Percentiles rank a stretch among this genome's conserved stretches.
Conservation (phyloP, 2,113 vertebrate species). For the Amphilophus citrinellus region DNA sequence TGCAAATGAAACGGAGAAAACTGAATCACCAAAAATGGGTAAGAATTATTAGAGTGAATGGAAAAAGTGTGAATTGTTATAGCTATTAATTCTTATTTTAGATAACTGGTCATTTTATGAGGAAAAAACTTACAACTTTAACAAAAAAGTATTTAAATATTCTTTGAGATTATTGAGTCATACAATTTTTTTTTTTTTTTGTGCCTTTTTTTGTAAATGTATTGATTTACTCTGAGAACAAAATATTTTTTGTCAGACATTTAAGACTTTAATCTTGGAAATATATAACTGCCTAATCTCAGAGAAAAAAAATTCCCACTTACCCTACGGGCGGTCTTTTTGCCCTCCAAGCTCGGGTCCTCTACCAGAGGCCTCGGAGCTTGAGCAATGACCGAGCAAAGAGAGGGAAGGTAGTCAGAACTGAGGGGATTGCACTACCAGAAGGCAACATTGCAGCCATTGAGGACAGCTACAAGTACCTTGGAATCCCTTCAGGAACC, state of each 20-base stretch:
- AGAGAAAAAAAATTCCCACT: not conserved
- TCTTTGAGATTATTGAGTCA: not conserved
- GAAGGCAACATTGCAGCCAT: no score
- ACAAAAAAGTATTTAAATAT: not conserved
- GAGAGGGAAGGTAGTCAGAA: no score
- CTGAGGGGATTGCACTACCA: no score
- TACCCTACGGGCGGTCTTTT: no score
- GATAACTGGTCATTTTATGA: not conserved
- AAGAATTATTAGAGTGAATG: not conserved
- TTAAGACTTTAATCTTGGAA: not conserved
- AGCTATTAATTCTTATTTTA: not conserved
- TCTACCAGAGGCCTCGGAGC: no score
- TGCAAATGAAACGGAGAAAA: conserved; percentile 76
- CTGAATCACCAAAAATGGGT: conserved; percentile 73
- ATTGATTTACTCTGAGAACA: not conserved
- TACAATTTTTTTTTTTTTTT: not conserved
- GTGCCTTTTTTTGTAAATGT: not conserved
- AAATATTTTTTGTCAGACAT: not conserved
- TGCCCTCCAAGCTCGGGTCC: no score
- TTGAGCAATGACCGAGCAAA: no score
- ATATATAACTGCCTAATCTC: not conserved
- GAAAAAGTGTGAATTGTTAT: not conserved
- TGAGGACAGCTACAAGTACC: no score
- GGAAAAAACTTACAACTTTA: not conserved
- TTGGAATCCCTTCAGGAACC: no score